A percentile compares a stretch with the other conserved stretches of the same genome.
Conservation (phyloP, 64 coral and sea anemone genomes). For the Montipora capricornis region DNA sequence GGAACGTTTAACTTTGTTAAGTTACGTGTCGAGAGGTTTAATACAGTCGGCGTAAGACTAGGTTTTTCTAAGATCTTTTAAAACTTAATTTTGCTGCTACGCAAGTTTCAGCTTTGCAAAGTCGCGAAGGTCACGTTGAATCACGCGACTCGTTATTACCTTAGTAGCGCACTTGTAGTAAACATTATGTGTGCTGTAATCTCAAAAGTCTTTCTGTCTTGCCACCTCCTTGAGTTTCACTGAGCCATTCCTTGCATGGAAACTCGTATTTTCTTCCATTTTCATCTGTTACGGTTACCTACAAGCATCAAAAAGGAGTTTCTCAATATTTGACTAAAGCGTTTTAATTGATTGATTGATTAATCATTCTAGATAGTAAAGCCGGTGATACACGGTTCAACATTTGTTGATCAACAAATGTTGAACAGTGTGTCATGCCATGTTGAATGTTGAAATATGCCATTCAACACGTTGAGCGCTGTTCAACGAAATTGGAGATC, state of each 20-base stretch:
- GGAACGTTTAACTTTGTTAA: conserved; percentile 29
- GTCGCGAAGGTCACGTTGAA: conserved; percentile 14
- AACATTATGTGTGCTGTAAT: conserved; percentile 35
- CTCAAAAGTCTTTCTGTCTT: conserved; percentile 90
- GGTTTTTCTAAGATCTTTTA: not conserved
- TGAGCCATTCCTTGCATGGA: conserved; percentile 96
- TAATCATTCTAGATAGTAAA: not conserved
- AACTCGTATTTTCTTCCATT: conserved; percentile 91
- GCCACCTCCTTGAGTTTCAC: conserved; percentile 95
- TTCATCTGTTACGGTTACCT: conserved; percentile 93
- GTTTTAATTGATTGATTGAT: not conserved
- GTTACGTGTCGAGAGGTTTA: conserved; percentile 48
- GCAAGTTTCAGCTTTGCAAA: not conserved
- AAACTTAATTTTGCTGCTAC: not conserved
- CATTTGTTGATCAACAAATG: too few relatives aligned
- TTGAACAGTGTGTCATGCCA: too few relatives aligned
- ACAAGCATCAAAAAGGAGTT: not conserved
- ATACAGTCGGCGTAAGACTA: not conserved
- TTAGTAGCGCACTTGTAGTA: conserved; percentile 18
- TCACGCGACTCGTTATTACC: conserved; percentile 44
- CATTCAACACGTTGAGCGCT: too few relatives aligned
- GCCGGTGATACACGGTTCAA: too few relatives aligned
- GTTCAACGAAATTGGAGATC: too few relatives aligned
- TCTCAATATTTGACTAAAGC: not conserved
- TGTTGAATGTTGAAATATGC: too few relatives aligned